Evolutionary conservation across 2,888 invertebrate genomes (phyloP).

Genomic region (Coenonympha arcania): DNA sequence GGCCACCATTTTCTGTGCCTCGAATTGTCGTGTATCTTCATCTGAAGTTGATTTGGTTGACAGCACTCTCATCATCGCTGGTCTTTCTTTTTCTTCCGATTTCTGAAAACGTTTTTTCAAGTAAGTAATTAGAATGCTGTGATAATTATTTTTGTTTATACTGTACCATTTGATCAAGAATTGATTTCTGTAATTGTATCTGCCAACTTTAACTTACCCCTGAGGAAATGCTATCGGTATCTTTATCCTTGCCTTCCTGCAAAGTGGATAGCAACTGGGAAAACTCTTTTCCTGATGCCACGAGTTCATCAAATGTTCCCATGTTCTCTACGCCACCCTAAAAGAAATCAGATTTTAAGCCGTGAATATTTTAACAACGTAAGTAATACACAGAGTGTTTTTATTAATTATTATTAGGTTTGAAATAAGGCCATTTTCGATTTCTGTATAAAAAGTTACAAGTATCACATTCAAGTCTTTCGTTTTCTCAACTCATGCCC

Average conservation of each 20-base stretch:
- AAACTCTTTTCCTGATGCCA: slow-evolving; percentile 73
- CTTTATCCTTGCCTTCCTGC: slow-evolving; percentile 62
- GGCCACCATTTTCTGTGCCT: slow-evolving; percentile 53
- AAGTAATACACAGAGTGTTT: neutral
- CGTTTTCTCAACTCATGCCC: too few relatives aligned
- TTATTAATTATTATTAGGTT: too few relatives aligned
- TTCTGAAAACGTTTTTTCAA: too few relatives aligned
- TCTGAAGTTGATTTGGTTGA: slow-evolving; percentile 40
- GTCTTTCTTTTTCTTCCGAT: slow-evolving; percentile 39
- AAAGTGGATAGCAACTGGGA: slow-evolving; percentile 64
- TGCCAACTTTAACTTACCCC: slow-evolving; percentile 38
- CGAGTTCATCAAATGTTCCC: slow-evolving; percentile 75
- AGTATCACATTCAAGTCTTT: too few relatives aligned
- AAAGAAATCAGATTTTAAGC: slow-evolving; percentile 2
- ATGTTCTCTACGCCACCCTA: slow-evolving; percentile 75
- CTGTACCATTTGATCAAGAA: too few relatives aligned
- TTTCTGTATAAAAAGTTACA: too few relatives aligned
- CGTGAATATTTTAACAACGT: neutral
- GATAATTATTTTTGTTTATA: too few relatives aligned
- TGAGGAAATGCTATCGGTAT: slow-evolving; percentile 46
- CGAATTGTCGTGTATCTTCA: slow-evolving; percentile 49
- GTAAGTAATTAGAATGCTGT: too few relatives aligned
- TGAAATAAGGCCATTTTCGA: too few relatives aligned
- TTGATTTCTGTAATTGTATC: neutral
- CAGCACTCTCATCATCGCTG: slow-evolving; percentile 31